phyloP scores from a whole-genome alignment of 2,113 vertebrate genomes.

The Corythoichthys intestinalis region DNA sequence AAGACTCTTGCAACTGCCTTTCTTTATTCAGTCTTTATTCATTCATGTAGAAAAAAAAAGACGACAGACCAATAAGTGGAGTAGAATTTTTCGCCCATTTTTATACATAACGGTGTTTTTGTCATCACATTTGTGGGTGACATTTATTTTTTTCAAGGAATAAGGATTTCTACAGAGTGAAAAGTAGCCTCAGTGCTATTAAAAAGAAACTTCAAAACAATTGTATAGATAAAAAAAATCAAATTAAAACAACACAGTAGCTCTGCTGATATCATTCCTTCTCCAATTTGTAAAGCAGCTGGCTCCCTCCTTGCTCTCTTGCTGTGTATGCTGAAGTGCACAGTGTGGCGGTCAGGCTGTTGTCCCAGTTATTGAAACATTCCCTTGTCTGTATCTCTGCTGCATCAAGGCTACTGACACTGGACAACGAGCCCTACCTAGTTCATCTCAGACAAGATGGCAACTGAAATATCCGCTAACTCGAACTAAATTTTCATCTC shows the following conservation, averaged over 20 bases:
- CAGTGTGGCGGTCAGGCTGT: slow-evolving; percentile 53
- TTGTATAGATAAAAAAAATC: slow-evolving; percentile 10
- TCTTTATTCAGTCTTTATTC: slow-evolving; percentile 65
- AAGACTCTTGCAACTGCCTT: slow-evolving; percentile 25
- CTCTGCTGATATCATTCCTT: slow-evolving; percentile 35
- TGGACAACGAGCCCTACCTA: background rate
- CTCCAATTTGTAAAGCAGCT: slow-evolving; percentile 33
- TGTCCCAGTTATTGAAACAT: slow-evolving; percentile 34
- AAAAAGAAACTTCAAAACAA: slow-evolving; percentile 24
- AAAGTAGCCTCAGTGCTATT: slow-evolving; percentile 51
- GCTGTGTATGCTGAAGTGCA: slow-evolving; percentile 41
- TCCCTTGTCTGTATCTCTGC: slow-evolving; percentile 11
- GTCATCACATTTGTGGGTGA: slow-evolving; percentile 56
- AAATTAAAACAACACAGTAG: slow-evolving; percentile 26
- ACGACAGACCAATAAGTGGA: slow-evolving; percentile 60
- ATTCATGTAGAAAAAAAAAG: slow-evolving; percentile 71
- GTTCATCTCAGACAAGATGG: background rate
- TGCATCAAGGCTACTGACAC: slow-evolving; percentile 24
- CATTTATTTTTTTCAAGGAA: slow-evolving; percentile 39
- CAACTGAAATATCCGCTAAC: background rate
- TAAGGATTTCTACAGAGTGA: slow-evolving; percentile 52
- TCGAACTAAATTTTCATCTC: background rate
- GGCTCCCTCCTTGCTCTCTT: slow-evolving; percentile 12
- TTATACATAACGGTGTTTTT: slow-evolving; percentile 63
- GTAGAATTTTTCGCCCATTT: slow-evolving; percentile 57